Evolutionary conservation across 2,888 invertebrate genomes (phyloP).

Genomic region (Morpho deidamia): DNA sequence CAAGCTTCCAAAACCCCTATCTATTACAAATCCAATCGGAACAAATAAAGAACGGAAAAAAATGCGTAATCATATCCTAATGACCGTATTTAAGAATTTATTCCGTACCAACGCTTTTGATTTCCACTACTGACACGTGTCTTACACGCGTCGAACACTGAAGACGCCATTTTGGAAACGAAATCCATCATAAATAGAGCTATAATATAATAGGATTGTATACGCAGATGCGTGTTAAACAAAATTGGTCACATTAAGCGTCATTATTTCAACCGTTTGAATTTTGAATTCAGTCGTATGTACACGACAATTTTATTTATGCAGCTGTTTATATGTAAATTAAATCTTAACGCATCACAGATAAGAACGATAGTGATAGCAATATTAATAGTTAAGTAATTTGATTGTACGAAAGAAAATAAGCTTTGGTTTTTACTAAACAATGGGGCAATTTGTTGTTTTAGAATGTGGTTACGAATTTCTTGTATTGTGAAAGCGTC

Average conservation of each 20-base stretch:
- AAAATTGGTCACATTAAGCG: constrained; percentile 39
- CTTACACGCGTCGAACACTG: constrained; percentile 50
- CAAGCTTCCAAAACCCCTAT: constrained; percentile 46
- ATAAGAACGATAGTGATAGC: constrained; percentile 15
- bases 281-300: constrained; percentile 45
- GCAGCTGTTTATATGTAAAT: constrained; percentile 1
- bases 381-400: constrained; percentile 31
- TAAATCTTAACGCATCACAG: constrained; percentile 7
- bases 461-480: constrained; percentile 38
- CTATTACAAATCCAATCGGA: constrained; percentile 59
- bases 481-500: constrained; percentile 51
- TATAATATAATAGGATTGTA: not conserved
- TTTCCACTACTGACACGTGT: constrained; percentile 62
- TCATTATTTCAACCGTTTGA: constrained; percentile 67
- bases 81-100: constrained; percentile 70
- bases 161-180: constrained; percentile 50
- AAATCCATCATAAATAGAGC: constrained; percentile 34
- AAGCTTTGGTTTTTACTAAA: constrained; percentile 41
- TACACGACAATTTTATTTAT: constrained; percentile 1
- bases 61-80: constrained; percentile 61
- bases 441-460: constrained; percentile 39
- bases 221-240: constrained; percentile 11
- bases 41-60: constrained; percentile 51
- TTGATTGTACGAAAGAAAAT: constrained; percentile 39
- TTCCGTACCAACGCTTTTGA: constrained; percentile 68